Conservation (phyloP, 2,113 vertebrate genomes). For the Psammodynastes pulverulentus region DNA sequence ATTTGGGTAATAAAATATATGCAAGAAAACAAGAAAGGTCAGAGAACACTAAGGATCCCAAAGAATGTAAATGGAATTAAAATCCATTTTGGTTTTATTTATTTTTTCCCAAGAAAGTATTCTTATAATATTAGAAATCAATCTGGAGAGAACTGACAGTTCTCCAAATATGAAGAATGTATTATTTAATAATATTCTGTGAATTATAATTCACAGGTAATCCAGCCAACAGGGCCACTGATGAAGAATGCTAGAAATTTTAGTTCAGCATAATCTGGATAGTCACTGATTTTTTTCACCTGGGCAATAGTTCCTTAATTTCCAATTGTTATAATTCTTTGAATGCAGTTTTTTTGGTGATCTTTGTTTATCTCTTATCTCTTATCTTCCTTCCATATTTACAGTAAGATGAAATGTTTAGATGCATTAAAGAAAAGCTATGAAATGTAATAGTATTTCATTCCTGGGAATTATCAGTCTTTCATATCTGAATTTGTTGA, state of each 20-base stretch:
- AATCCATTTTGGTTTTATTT: not conserved
- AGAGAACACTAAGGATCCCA: not conserved
- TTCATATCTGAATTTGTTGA: fast-evolving
- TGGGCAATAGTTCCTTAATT: not conserved
- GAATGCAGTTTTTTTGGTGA: not conserved
- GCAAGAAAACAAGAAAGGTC: too few species aligned
- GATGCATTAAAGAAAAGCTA: not conserved
- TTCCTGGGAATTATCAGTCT: not conserved
- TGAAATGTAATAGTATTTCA: not conserved
- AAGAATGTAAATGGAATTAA: not conserved
- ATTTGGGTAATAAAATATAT: too few species aligned
- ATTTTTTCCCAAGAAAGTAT: not conserved
- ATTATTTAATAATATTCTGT: not conserved
- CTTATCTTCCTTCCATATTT: not conserved
- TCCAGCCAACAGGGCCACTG: not conserved
- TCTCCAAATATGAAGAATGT: not conserved
- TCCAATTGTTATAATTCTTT: not conserved
- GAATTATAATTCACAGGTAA: not conserved
- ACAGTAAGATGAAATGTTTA: not conserved
- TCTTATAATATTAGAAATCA: not conserved
- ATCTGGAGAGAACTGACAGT: not conserved
- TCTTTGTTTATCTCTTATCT: not conserved
- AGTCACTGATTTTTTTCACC: not conserved
- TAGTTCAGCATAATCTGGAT: not conserved
- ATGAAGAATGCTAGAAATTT: not conserved